phyloP scores from a whole-genome alignment of 30 jellyfish, hydroid and myxozoan genomes.

The Catostylus mosaicus region DNA sequence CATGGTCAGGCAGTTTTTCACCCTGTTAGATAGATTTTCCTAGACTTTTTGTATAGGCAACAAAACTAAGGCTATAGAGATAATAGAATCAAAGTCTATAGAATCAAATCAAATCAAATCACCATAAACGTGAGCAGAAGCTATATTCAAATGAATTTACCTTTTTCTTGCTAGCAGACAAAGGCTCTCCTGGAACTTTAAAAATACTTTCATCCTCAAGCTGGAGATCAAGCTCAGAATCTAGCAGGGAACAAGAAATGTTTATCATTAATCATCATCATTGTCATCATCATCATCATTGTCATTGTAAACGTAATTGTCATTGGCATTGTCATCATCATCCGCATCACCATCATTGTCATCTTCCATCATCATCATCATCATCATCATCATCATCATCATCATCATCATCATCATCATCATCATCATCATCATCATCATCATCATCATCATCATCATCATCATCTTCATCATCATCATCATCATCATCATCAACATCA shows the following conservation, averaged over 20 bases:
- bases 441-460: not conserved
- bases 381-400: not conserved
- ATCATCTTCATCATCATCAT: too few species aligned
- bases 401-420: not conserved
- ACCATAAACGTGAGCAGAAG: too few species aligned
- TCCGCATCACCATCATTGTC: not conserved
- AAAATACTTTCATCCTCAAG: constrained; percentile 19
- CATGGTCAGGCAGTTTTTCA: too few species aligned
- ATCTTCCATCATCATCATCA: not conserved
- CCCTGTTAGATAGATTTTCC: too few species aligned
- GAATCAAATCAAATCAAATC: too few species aligned
- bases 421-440: not conserved
- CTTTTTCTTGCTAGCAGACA: constrained; percentile 49
- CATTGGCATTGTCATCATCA: not conserved
- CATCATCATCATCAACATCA: too few species aligned
- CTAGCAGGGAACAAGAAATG: constrained; percentile 1
- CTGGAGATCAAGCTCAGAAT: not conserved
- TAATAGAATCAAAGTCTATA: too few species aligned
- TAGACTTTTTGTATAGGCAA: too few species aligned
- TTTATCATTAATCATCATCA: not conserved
- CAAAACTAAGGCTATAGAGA: too few species aligned
- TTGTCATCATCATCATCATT: not conserved
- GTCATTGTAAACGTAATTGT: not conserved
- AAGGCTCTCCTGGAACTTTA: constrained; percentile 50
- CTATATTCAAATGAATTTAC: too few species aligned